Percentiles rank a stretch among this genome's conserved stretches.
phyloP scores from a whole-genome alignment of 2,888 invertebrate species.

The Xestia sexstrigata region DNA sequence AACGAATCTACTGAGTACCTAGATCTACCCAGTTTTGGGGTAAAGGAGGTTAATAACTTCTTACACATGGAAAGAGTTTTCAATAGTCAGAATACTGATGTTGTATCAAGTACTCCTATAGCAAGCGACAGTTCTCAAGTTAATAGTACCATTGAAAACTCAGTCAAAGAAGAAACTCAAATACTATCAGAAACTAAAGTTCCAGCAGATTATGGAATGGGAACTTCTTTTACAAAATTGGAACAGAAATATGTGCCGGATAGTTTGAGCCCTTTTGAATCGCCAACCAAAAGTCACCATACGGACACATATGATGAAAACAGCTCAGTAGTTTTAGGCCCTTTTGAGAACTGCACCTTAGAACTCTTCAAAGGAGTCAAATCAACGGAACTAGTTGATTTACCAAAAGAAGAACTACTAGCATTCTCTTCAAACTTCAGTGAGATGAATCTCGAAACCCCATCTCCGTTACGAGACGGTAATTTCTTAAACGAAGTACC shows the following conservation, averaged over 20 bases:
- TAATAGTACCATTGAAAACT: slow-evolving; percentile 74
- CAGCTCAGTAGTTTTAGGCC: slow-evolving; percentile 90
- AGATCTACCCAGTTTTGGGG: slow-evolving; percentile 82
- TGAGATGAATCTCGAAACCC: slow-evolving; percentile 87
- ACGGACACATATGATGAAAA: slow-evolving; percentile 88
- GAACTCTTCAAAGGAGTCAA: slow-evolving; percentile 89
- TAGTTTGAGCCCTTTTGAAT: slow-evolving; percentile 84
- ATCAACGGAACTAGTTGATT: slow-evolving; percentile 82
- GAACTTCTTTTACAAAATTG: slow-evolving; percentile 74
- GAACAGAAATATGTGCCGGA: slow-evolving; percentile 82
- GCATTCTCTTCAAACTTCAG: slow-evolving; percentile 90
- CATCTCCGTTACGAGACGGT: slow-evolving; percentile 85
- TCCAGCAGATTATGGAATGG: slow-evolving; percentile 72
- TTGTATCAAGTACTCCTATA: slow-evolving; percentile 83
- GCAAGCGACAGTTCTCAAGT: slow-evolving; percentile 77
- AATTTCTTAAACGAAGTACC: slow-evolving; percentile 88
- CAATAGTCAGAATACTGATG: slow-evolving; percentile 67
- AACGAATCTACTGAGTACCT: slow-evolving; percentile 86
- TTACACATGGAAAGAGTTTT: slow-evolving; percentile 80
- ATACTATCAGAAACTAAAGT: slow-evolving; percentile 74
- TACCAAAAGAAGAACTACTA: slow-evolving; percentile 87
- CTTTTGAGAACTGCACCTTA: slow-evolving; percentile 90
- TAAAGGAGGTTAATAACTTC: slow-evolving; percentile 79
- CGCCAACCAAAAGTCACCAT: slow-evolving; percentile 86
- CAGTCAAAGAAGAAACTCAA: slow-evolving; percentile 65